Evolutionary conservation across 2,888 invertebrate species (phyloP), one percentile per base, ranked within the genome.

Genomic region (Drosophila barbarae): DNA sequence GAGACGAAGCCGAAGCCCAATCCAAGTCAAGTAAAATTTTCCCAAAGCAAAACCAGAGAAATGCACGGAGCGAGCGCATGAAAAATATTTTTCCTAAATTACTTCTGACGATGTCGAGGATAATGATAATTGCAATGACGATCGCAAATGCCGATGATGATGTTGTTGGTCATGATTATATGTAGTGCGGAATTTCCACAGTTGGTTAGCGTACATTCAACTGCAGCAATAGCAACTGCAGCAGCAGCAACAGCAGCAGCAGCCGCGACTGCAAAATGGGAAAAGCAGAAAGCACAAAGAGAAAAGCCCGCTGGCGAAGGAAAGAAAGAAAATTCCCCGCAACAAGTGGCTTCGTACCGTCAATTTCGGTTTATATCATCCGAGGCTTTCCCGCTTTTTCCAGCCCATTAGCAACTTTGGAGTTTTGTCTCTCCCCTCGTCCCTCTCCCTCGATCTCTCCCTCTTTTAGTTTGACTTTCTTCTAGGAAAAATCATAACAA

Each of bases 101-200:
- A 85, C 85, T 85, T 83, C 83, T 83, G 82, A 85, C 84, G 71
- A 74, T 73, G 81, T 55, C 28, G 71, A 55, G 65, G 57, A 55
- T 61, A 54, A 71, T 73, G 61, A 68, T 71, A 53, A 64, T 58
- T 74, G 53, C 74, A 67, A 65, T 65, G 75, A 54, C 30, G 69
- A 46, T 72, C 54, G 44, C 55, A 51, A 68, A 68, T 70, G 58
- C 59, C 63, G 53, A 66, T 69, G 47, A 64, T 71, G 68, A 53
- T 66, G 66, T 58, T 72, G 55, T 72, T 79, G 72, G 60, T 71
- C 68, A 78, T 69, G 57, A 58, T 79, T 77, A 69, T 83, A 83
- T 84, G 64, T 84, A 78, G 78, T 74, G 69, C 85, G 83, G 83
- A 85, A 83, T 83, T 83, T 85, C 86, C 83, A 84, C 73, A 69